Percentiles rank a stretch among this genome's conserved stretches.
phyloP scores from a whole-genome alignment of 2,797 vertebrate genomes.

The Setipinna tenuifilis region DNA sequence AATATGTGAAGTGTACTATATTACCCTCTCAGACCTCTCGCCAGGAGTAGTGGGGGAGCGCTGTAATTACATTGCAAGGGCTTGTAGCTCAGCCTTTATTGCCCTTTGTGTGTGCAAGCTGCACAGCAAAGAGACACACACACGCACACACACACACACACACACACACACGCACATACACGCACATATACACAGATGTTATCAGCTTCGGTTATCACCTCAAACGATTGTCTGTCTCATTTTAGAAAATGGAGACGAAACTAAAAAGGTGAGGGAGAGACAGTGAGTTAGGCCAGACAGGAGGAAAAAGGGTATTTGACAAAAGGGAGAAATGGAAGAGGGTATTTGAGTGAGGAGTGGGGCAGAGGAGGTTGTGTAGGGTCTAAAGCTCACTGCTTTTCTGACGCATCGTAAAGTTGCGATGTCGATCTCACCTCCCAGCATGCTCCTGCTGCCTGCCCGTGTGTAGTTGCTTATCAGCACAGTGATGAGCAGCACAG shows the following conservation, averaged over 20 bases:
- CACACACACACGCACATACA: background rate
- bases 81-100: conserved; percentile 70
- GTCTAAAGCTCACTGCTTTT: background rate
- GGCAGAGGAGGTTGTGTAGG: background rate
- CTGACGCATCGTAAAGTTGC: background rate
- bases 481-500: background rate
- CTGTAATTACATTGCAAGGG: conserved; percentile 71
- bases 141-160: conserved; percentile 28
- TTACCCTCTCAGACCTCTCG: conserved; percentile 57
- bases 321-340: background rate
- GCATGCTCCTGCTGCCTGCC: background rate
- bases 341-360: background rate
- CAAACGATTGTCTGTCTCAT: background rate
- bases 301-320: background rate
- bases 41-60: conserved; percentile 65
- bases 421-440: conserved; percentile 1
- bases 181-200: background rate
- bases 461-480: background rate
- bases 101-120: conserved; percentile 59
- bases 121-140: conserved; percentile 23
- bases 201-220: background rate
- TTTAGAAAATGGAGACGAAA: background rate
- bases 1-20: conserved; percentile 54
- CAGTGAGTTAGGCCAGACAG: background rate
- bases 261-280: background rate